A percentile compares a stretch with the other conserved stretches of the same genome.
Evolutionary conservation across 2,113 vertebrate species (phyloP).

Genomic region (Nothocercus nigrocapillus): DNA sequence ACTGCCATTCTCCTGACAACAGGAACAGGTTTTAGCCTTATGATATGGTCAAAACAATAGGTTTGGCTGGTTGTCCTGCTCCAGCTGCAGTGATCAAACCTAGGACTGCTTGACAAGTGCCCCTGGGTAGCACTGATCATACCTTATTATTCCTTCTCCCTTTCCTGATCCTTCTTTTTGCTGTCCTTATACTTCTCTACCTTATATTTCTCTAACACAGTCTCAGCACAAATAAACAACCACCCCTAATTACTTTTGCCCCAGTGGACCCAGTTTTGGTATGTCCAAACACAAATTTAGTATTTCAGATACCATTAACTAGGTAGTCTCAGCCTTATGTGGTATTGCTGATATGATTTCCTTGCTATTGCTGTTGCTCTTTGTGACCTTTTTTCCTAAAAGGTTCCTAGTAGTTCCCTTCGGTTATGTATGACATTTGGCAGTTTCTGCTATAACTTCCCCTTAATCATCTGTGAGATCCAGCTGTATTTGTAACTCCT

Average conservation of each 20-base stretch:
- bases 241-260: neutral
- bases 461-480: neutral
- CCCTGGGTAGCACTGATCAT: neutral
- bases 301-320: neutral
- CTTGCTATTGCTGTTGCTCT: neutral
- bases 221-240: conserved; percentile 7
- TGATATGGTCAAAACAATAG: neutral
- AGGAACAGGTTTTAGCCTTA: neutral
- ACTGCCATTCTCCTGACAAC: neutral
- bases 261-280: neutral
- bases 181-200: neutral
- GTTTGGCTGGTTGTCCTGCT: neutral
- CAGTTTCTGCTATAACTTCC: neutral
- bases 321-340: neutral
- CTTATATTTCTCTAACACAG: neutral
- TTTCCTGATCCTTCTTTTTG: neutral
- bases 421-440: neutral
- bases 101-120: neutral
- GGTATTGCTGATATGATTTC: neutral
- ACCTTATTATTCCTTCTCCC: neutral
- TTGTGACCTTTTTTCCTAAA: neutral
- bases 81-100: neutral
- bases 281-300: neutral
- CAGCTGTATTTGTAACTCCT: neutral
- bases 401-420: neutral